Conservation (phyloP, 2,888 invertebrate species). For the Alloplasta piceator region DNA sequence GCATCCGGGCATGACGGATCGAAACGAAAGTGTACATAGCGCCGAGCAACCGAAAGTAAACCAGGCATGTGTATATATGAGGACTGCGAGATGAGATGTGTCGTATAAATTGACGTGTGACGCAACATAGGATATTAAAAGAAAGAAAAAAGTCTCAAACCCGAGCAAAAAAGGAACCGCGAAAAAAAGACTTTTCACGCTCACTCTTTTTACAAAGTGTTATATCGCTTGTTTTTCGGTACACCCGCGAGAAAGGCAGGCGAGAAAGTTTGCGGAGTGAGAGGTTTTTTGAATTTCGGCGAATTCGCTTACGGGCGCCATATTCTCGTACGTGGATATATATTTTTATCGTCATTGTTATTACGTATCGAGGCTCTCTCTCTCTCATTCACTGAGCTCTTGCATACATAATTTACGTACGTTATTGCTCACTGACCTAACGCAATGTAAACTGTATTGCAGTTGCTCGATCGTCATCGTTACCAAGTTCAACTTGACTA, state of each 20-base stretch:
- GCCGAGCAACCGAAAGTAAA: constrained; percentile 55
- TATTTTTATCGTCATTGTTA: not conserved
- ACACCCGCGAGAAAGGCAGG: constrained; percentile 29
- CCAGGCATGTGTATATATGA: constrained; percentile 12
- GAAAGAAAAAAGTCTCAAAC: constrained; percentile 7
- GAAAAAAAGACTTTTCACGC: constrained; percentile 3
- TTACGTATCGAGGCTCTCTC: constrained; percentile 1
- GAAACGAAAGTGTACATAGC: constrained; percentile 51
- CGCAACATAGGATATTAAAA: constrained; percentile 21
- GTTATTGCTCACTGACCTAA: constrained; percentile 51
- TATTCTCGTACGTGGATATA: constrained; percentile 2
- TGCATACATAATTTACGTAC: not conserved
- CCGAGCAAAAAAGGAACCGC: not conserved
- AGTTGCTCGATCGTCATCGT: not conserved
- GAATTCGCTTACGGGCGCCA: constrained; percentile 3
- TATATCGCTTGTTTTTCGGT: not conserved
- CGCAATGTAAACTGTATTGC: constrained; percentile 48
- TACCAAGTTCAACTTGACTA: no score
- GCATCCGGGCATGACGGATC: constrained; percentile 57
- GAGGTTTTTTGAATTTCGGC: constrained; percentile 40
- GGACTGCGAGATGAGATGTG: constrained; percentile 32
- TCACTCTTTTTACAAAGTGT: constrained; percentile 22
- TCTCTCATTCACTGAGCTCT: not conserved
- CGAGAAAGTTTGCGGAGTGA: constrained; percentile 50
- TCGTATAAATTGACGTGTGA: constrained; percentile 33